Conservation (phyloP, 1,140 invertebrate species). For the Ostrea edulis region DNA sequence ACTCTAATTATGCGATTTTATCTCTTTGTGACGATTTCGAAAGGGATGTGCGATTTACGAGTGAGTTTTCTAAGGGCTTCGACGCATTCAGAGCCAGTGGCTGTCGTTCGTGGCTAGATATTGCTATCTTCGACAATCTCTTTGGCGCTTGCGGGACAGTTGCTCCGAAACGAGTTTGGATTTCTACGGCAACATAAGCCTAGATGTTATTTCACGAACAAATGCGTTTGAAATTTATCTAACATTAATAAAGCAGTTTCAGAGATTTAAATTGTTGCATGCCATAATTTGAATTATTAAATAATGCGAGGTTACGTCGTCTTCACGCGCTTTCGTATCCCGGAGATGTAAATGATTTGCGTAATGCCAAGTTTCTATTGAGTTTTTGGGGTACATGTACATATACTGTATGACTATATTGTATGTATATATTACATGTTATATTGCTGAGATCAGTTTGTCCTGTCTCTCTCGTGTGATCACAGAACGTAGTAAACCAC, state of each 20-base stretch:
- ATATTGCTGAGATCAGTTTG: background rate
- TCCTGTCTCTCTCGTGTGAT: background rate
- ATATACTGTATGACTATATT: background rate
- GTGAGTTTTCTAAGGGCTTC: background rate
- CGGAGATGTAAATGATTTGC: background rate
- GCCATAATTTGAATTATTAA: slow-evolving; percentile 27
- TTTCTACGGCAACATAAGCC: background rate
- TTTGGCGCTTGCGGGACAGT: slow-evolving; percentile 19
- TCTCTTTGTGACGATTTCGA: slow-evolving; percentile 28
- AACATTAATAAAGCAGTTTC: slow-evolving; percentile 19
- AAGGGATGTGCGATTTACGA: slow-evolving; percentile 31
- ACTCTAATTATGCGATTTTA: slow-evolving; percentile 30
- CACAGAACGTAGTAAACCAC: background rate
- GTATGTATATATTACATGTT: no score
- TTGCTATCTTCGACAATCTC: slow-evolving; percentile 22
- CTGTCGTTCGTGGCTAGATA: slow-evolving; percentile 22
- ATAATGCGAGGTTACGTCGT: background rate
- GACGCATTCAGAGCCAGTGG: slow-evolving; percentile 17
- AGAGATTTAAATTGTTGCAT: slow-evolving; percentile 19
- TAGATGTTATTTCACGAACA: background rate
- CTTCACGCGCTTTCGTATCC: background rate
- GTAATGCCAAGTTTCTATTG: background rate
- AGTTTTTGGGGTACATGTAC: background rate
- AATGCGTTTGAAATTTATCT: slow-evolving; percentile 24
- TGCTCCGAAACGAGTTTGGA: slow-evolving; percentile 7